A percentile compares a stretch with the other conserved stretches of the same genome.
These are phyloP conservation scores for Xiphophorus couchianus DNA, from an alignment of 2,113 vertebrate species.

Conservation along the genomic window DNA sequence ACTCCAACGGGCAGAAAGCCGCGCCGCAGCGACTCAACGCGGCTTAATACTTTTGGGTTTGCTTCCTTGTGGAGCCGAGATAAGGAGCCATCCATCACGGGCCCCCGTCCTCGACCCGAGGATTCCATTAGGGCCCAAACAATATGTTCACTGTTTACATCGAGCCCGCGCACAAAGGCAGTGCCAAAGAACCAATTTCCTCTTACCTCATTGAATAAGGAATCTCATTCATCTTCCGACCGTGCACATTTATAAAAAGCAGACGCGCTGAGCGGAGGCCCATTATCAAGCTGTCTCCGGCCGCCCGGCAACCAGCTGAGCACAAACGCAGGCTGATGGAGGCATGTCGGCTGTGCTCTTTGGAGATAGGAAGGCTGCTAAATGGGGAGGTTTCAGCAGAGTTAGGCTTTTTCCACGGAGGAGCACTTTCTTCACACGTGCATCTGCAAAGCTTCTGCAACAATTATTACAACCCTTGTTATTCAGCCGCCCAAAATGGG, in stretches of 20 bases:
- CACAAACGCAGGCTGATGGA: conserved; percentile 15
- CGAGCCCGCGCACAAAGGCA: conserved; percentile 64
- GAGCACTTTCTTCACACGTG: not conserved
- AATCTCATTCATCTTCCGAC: conserved; percentile 72
- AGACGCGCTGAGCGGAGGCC: conserved; percentile 55
- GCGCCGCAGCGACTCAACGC: conserved; percentile 52
- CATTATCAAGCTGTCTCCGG: conserved; percentile 68
- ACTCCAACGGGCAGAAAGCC: conserved; percentile 32
- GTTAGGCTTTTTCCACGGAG: not conserved
- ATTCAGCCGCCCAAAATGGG: not conserved
- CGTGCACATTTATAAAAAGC: conserved; percentile 59
- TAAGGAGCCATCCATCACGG: conserved; percentile 70
- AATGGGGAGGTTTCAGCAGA: conserved; percentile 14
- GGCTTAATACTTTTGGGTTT: conserved; percentile 66
- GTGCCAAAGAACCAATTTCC: conserved; percentile 76
- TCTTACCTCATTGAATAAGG: conserved; percentile 71
- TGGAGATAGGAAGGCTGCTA: conserved; percentile 1
- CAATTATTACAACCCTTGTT: not conserved
- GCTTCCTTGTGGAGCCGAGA: conserved; percentile 52
- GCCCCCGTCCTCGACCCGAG: conserved; percentile 50
- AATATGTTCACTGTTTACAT: conserved; percentile 66
- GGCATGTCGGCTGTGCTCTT: conserved; percentile 21
- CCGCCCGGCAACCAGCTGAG: conserved; percentile 21
- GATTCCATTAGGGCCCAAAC: conserved; percentile 69
- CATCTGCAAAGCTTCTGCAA: not conserved